Evolutionary conservation across 2,888 invertebrate species (phyloP).

Genomic region (Synergus umbraculus): DNA sequence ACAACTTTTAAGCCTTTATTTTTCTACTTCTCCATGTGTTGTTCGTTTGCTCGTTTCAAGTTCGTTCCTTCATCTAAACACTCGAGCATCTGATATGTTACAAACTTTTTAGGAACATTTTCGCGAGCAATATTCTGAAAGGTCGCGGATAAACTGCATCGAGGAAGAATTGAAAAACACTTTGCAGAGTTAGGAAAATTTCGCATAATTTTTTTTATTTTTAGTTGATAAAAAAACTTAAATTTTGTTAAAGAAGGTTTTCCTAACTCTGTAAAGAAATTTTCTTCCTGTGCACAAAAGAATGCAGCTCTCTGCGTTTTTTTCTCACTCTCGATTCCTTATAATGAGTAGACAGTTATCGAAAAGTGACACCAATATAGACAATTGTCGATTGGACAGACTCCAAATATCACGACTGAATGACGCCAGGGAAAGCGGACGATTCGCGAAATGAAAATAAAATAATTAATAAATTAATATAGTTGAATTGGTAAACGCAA

Average conservation of each 20-base stretch:
- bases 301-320: slow-evolving; percentile 68
- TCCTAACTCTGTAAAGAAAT: background rate
- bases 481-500: slow-evolving; percentile 24
- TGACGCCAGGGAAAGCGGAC: slow-evolving; percentile 62
- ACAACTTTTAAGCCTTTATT: slow-evolving; percentile 48
- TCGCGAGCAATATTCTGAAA: slow-evolving; percentile 67
- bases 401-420: slow-evolving; percentile 71
- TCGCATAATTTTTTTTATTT: background rate
- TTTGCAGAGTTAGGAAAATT: slow-evolving; percentile 9
- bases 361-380: slow-evolving; percentile 76
- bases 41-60: slow-evolving; percentile 10
- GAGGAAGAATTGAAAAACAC: slow-evolving; percentile 18
- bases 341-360: slow-evolving; percentile 76
- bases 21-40: slow-evolving; percentile 33
- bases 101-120: slow-evolving; percentile 76
- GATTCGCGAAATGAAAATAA: slow-evolving; percentile 9
- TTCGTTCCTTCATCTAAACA: slow-evolving; percentile 46
- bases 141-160: slow-evolving; percentile 68
- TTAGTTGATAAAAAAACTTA: background rate
- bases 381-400: slow-evolving; percentile 74
- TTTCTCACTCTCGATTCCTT: slow-evolving; percentile 66
- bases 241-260: background rate
- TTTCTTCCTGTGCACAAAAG: slow-evolving; percentile 56
- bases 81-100: slow-evolving; percentile 72
- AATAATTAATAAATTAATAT: slow-evolving; percentile 6